phyloP scores from a whole-genome alignment of 2,113 vertebrate genomes.

The Phaethornis superciliosus region DNA sequence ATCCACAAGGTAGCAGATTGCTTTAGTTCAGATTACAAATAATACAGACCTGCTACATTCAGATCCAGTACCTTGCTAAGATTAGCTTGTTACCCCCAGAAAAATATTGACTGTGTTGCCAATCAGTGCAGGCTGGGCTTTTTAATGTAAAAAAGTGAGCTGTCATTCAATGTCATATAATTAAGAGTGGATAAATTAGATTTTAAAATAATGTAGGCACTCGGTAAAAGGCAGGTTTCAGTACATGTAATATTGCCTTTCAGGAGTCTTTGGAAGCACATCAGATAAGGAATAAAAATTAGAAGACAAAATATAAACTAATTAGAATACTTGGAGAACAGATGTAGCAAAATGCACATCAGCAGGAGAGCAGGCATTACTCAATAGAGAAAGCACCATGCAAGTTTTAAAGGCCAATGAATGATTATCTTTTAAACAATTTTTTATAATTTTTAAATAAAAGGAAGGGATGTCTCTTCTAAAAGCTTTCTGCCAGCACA shows the following conservation, averaged over 20 bases:
- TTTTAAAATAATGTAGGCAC: background rate
- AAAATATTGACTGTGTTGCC: background rate
- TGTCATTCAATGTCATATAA: background rate
- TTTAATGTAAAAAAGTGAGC: background rate
- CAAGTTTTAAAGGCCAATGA: background rate
- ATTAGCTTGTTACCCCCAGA: background rate
- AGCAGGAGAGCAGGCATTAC: background rate
- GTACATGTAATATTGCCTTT: background rate
- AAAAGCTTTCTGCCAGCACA: background rate
- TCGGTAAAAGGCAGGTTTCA: background rate
- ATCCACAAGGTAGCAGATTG: background rate
- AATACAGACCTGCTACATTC: background rate
- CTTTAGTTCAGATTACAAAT: background rate
- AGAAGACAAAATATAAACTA: background rate
- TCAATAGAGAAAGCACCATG: background rate
- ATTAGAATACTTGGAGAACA: background rate
- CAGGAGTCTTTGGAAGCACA: background rate
- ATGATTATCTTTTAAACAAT: background rate
- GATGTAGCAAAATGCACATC: background rate
- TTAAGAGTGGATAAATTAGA: conserved; percentile 11
- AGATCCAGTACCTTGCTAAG: background rate
- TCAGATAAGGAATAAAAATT: background rate
- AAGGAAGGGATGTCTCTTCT: background rate
- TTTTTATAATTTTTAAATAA: background rate
- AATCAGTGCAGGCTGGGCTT: background rate